A percentile compares a stretch with the other conserved stretches of the same genome.
These are phyloP conservation scores for Eleginops maclovinus DNA, from an alignment of 2,113 vertebrate species.

Conservation along the genomic window DNA sequence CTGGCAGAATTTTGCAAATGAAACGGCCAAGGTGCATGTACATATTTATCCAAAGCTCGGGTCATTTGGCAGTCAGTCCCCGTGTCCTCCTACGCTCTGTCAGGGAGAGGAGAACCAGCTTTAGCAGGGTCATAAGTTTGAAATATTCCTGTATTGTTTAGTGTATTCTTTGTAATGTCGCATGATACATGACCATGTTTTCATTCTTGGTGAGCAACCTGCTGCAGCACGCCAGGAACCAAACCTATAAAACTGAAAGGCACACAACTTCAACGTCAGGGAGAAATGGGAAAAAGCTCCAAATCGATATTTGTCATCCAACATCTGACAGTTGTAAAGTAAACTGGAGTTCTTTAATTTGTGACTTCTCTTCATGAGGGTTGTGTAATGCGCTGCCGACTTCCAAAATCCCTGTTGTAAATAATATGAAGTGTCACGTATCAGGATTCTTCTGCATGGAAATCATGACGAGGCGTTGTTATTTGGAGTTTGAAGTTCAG, in stretches of 20 bases:
- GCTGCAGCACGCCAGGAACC: constrained; percentile 38
- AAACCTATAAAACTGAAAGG: not conserved
- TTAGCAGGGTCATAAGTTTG: constrained; percentile 10
- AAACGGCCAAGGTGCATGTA: constrained; percentile 3
- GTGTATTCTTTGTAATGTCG: constrained; percentile 24
- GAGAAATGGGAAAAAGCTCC: not conserved
- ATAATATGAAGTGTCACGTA: constrained; percentile 44
- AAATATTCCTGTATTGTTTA: constrained; percentile 49
- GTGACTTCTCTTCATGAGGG: not conserved
- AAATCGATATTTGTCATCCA: not conserved
- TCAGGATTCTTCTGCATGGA: constrained; percentile 10
- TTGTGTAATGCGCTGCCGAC: constrained; percentile 16
- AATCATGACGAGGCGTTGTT: constrained; percentile 16
- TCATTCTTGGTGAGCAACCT: constrained; percentile 12
- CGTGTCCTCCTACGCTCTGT: constrained; percentile 27
- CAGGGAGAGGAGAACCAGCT: not conserved
- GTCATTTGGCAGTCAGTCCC: constrained; percentile 30
- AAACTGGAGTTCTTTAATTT: constrained; percentile 29
- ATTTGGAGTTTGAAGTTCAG: not conserved
- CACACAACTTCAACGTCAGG: not conserved
- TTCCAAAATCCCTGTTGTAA: constrained; percentile 29
- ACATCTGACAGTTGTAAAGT: constrained; percentile 37
- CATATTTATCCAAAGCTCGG: constrained; percentile 17
- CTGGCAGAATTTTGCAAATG: not conserved
- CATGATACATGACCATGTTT: constrained; percentile 27